Evolutionary conservation across 2,888 invertebrate species (phyloP), one percentile per base, ranked within the genome.

Genomic region (Choreutis nemorana): DNA sequence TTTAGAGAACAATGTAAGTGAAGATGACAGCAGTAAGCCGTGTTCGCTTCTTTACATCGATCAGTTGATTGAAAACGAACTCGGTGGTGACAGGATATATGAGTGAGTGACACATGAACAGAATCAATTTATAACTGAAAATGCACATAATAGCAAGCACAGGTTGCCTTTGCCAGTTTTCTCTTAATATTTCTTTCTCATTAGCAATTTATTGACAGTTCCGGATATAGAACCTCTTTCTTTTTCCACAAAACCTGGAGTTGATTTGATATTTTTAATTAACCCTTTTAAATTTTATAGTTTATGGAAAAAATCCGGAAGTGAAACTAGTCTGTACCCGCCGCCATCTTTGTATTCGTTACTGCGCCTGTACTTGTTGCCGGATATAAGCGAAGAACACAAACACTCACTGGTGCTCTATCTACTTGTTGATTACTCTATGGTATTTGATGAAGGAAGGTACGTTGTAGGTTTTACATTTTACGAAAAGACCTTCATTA

Each of bases 341-440:
- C 94, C 95, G 0, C 85, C 88, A 0, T 91, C 91, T 0, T 64
- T 95, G 15, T 90, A 92, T 58, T 84, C 91, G 0, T 61, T 94
- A 22, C 65, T 95, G 11, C 81, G 89, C 1, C 83, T 89, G 3
- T 91, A 91, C 65, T 70, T 95, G 15, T 55, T 88, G 10, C 86
- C 88, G 1, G 81, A 83, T 24, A 73, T 87, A 0, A 79, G 86
- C 0, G 79, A 87, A 7, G 80, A 83, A 14, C 81, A 84, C 37
- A 95, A 94, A 50, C 92, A 93, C 49, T 85, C 87, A 5, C 73
- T 96, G 1, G 82, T 91, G 8, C 81, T 91, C 12, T 96, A 96
- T 46, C 72, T 93, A 2, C 81, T 95, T 28, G 79, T 93, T 40
- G 95, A 96, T 53, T 81, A 95, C 37, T 87, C 88, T 18, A 86